Base-by-base conservation (phyloP, 2,888 invertebrate genomes). In the Entomobrya proxima region DNA sequence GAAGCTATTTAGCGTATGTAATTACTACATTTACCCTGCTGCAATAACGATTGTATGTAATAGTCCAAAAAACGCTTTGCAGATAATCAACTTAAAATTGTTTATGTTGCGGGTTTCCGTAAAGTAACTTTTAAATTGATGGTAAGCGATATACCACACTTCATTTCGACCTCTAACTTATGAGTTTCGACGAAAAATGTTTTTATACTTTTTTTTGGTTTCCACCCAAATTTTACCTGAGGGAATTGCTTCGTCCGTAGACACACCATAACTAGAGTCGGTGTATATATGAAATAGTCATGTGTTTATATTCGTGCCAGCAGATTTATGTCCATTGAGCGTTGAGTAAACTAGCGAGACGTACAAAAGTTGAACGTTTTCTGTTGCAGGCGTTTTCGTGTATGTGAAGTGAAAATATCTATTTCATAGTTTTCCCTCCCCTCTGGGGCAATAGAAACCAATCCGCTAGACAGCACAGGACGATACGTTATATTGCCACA, bases 211-310 rank as follows among this genome's bases (percentile, higher is more conserved):
- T 9, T 37, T 40, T 37, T 40, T 24, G 40, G 37, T 37, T 76
- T 58, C 47, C 24, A 15, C 52, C 21, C 24, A 61, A 61, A 77
- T 77, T 77, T 77, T 64, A 44, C 77, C 77, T 30, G 9, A 24
- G 77, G 77, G 77, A 77, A 37, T 77, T 61, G 15, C 32, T 30
- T 40, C 55, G 13, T 13, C 27, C 5, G 27, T 13, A 24, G 58
- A 30, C 30, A 11, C 30, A 21, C 2, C 11, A 15, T 47, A 47
- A 47, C 15, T n/a, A 2, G 47, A 47, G 47, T 18, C 47, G 18
- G 13, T 13, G 44, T 44, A 13, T 3, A 58, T 27, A 9, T 27
- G 58, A 58, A 27, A 27, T n/a, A n/a, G n/a, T n/a, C n/a, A n/a
- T n/a, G n/a, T n/a, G n/a, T n/a, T n/a, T 24, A 1, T 55, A 27